Base-by-base conservation (phyloP, 2,113 vertebrate species). In the Speoplatyrhinus poulsoni region DNA sequence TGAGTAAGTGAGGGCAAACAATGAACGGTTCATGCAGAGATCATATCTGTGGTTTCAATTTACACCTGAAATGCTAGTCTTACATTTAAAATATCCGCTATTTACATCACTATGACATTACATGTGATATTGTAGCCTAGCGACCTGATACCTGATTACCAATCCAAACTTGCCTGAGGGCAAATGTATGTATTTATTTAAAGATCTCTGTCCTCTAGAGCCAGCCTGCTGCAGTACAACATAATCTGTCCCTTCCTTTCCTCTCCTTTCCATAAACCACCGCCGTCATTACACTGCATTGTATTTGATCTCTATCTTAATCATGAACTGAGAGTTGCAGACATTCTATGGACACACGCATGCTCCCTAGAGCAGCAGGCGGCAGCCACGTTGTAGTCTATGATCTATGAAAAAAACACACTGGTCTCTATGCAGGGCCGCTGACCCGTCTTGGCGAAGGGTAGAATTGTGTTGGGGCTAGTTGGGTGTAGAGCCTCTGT, bases 291-390 rank as follows among this genome's bases (percentile, higher is more conserved):
- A 80, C 69, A 32, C 74, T 60, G 1, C 13, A 46, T 65, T 61
- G 66, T 67, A 80, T 87, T 86, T 86, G 82, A 88, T 85, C 82
- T 75, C 65, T 72, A 86, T 81, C 76, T 83, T 75, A 81, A 81
- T 84, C 83, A 83, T 74, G 69, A 85, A 67, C 77, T 73, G 75
- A 85, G 80, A 82, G 78, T 65, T 80, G 77, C 68, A 85, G 84
- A 80, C 77, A 59, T 70, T 76, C 54, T 59, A 50, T 65, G 79
- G 72, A 79, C 49, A 50, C 41, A 17, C 79, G 81, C 72, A 79
- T 84, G 73, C 71, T 75, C 77, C 82, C 82, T 32, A 4, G 56
- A 79, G 84, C 83, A 46, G 71, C 82, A 26, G 26, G 26, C 83
- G 81, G 84, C 82, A 86, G 67, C 77, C n/a, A 10, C 48, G 69